Evolutionary conservation across 2,888 invertebrate genomes (phyloP), one percentile per base, ranked within the genome.

Genomic region (Microchrysa polita): DNA sequence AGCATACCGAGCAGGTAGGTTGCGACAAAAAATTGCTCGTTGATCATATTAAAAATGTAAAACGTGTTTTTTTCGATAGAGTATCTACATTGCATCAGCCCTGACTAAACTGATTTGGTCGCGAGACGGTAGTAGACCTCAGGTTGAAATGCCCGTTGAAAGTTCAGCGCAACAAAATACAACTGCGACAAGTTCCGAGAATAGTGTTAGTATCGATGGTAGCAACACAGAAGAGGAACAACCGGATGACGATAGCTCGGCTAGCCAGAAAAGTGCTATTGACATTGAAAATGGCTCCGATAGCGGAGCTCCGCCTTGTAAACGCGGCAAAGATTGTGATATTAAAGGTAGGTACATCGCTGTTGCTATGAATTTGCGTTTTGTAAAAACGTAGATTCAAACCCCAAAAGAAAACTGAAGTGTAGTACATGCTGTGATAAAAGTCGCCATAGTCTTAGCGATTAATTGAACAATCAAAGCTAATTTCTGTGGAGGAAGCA

Each of bases 71-170:
- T 4, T 78, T 75, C 81, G 83, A 42, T 87, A 94, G 90, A 97
- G 96, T 78, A 87, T 97, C 76, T 95, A 94, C 83, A 88, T 97
- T 77, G 94, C 96, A 1, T 96, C 95, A 2, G 94, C 95, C 1
- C 85, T 97, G 76, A 94, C 94, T 78, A 96, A 96, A 81, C 92
- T 95, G 79, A 92, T 97, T 83, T 97, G 96, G 96, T 92, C 94
- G 0, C 91, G 94, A 23, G 91, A 86, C 82, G 78, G 83, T 80
- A 77, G 87, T 80, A 80, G 87, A 79, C 81, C 82, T 84, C 83
- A 85, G 87, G 79, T 82, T 78, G 82, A 80, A 74, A 74, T 82
- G 23, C 80, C 84, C 77, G 81, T 82, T 73, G 82, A 83, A 27
- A 80, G 86, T 83, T 78, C 87, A 82, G 78, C 86, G 81, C 79